Percentiles rank a stretch among this genome's conserved stretches.
These are phyloP conservation scores for Sebastes cheni DNA, from an alignment of 2,797 vertebrate genomes.

Conservation along the genomic window DNA sequence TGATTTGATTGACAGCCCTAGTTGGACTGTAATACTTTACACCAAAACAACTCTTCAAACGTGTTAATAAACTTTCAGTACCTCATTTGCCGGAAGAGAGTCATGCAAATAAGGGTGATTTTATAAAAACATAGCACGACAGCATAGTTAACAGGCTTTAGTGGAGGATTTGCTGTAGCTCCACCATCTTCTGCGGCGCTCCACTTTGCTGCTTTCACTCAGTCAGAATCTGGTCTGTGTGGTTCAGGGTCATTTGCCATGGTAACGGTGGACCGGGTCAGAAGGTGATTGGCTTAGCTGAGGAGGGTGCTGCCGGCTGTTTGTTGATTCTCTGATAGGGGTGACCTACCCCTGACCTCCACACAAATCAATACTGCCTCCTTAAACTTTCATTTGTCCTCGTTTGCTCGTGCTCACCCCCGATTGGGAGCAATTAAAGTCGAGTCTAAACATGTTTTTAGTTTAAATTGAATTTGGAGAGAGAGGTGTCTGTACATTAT, in stretches of 20 bases:
- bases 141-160: slow-evolving; percentile 9
- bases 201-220: slow-evolving; percentile 36
- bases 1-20: neutral
- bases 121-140: neutral
- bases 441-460: slow-evolving; percentile 20
- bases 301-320: slow-evolving; percentile 74
- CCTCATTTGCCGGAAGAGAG: neutral
- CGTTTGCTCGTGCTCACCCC: slow-evolving; percentile 70
- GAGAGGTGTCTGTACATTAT: neutral
- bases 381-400: slow-evolving; percentile 85
- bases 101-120: neutral
- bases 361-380: slow-evolving; percentile 81
- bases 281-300: slow-evolving; percentile 73
- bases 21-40: neutral
- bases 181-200: slow-evolving; percentile 23
- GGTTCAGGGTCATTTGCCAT: slow-evolving; percentile 77
- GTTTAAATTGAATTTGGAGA: slow-evolving; percentile 21
- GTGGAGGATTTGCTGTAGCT: slow-evolving; percentile 19
- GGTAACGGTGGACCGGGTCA: slow-evolving; percentile 72
- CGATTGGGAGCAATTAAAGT: slow-evolving; percentile 71
- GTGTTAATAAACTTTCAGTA: neutral
- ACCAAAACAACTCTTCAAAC: neutral
- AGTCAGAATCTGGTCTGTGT: slow-evolving; percentile 40
- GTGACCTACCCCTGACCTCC: slow-evolving; percentile 80
- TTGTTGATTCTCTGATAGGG: slow-evolving; percentile 80